phyloP scores from a whole-genome alignment of 1,140 invertebrate genomes.

The Campodea augens region DNA sequence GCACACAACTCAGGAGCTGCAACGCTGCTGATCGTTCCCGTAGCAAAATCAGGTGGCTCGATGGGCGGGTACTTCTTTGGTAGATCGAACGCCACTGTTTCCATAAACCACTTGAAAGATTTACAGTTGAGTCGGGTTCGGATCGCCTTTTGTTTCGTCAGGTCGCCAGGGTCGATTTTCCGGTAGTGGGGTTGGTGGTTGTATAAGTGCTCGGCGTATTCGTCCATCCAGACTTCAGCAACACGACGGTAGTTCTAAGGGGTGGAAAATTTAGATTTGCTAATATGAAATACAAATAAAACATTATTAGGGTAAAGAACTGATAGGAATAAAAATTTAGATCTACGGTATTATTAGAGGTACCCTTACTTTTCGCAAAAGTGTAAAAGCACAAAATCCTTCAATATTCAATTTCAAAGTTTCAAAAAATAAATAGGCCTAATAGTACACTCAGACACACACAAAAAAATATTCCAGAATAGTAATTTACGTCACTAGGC shows the following conservation, averaged over 20 bases:
- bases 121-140: conserved; percentile 65
- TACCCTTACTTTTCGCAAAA: too few species aligned
- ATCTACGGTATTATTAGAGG: too few species aligned
- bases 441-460: too few species aligned
- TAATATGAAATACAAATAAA: too few species aligned
- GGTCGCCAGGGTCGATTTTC: conserved; percentile 54
- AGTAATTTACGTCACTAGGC: too few species aligned
- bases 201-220: conserved; percentile 82
- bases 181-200: conserved; percentile 53
- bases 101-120: conserved; percentile 90
- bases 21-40: conserved; percentile 45
- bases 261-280: too few species aligned
- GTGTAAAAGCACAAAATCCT: too few species aligned
- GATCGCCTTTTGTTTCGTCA: conserved; percentile 56
- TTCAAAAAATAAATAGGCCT: too few species aligned
- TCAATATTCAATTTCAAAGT: too few species aligned
- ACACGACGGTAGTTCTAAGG: conserved; percentile 38
- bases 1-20: conserved; percentile 46
- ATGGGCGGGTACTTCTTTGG: conserved; percentile 74
- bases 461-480: too few species aligned
- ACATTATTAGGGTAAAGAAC: too few species aligned
- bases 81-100: conserved; percentile 81
- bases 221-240: conserved; percentile 43
- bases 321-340: too few species aligned
- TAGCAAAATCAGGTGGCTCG: conserved; percentile 73